These are phyloP conservation scores for Nycticorax nycticorax DNA, from an alignment of 2,113 vertebrate species.

Conservation along the genomic window DNA sequence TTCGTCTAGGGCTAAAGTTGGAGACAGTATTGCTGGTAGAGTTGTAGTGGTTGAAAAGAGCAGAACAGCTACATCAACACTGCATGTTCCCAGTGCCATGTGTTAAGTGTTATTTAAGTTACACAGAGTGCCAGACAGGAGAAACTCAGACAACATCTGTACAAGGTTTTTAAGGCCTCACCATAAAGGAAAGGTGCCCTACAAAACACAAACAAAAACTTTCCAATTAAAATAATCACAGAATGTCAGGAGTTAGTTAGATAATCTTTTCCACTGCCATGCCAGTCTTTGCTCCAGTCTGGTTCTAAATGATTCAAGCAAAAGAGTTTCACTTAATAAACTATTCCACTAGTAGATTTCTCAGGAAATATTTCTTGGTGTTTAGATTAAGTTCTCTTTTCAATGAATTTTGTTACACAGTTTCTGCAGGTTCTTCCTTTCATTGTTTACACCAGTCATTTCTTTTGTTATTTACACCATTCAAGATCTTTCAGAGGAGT, in stretches of 20 bases:
- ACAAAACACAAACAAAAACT: background rate
- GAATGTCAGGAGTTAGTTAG: background rate
- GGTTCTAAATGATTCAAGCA: background rate
- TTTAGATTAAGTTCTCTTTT: background rate
- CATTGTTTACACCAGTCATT: background rate
- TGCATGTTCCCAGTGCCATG: background rate
- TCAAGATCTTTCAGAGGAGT: background rate
- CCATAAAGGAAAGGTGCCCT: background rate
- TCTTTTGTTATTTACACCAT: background rate
- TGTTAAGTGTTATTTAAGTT: background rate
- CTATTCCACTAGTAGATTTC: background rate
- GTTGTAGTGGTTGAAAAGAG: background rate
- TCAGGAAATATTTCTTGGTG: background rate
- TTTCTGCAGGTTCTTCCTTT: background rate
- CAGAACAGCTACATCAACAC: background rate
- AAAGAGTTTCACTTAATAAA: background rate
- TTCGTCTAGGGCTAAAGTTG: background rate
- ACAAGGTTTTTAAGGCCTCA: background rate
- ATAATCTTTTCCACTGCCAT: background rate
- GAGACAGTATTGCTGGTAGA: background rate
- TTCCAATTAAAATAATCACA: background rate
- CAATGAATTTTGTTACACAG: background rate
- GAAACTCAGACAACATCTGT: background rate
- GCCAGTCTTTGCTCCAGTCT: background rate
- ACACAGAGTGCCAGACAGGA: background rate